phyloP scores from a whole-genome alignment of 2,888 invertebrate genomes.

The Euclidia mi region DNA sequence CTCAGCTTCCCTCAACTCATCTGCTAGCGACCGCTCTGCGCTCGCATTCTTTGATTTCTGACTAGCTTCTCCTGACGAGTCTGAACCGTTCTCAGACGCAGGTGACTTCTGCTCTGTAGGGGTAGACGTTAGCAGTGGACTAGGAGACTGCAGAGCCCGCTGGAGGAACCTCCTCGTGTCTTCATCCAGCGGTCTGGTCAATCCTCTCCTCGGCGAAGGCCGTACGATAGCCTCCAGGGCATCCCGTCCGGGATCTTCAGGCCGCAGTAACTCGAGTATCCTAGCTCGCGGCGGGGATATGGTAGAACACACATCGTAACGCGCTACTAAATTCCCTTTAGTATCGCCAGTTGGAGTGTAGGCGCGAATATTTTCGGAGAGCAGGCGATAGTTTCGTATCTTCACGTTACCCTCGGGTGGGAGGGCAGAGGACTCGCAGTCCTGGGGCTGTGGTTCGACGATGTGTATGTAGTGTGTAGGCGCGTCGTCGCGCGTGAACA shows the following conservation, averaged over 20 bases:
- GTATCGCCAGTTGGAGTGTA: constrained; percentile 82
- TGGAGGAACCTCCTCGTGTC: constrained; percentile 83
- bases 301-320: constrained; percentile 74
- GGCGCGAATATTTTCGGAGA: constrained; percentile 77
- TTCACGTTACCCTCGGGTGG: constrained; percentile 82
- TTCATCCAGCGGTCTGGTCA: constrained; percentile 78
- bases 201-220: constrained; percentile 78
- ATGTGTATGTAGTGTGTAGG: constrained; percentile 71
- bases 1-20: constrained; percentile 83
- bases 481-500: constrained; percentile 67
- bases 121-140: constrained; percentile 64
- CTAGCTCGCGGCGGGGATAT: constrained; percentile 79
- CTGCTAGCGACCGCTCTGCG: constrained; percentile 75
- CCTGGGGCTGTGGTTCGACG: constrained; percentile 71
- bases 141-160: constrained; percentile 76
- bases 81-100: constrained; percentile 20
- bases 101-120: constrained; percentile 49
- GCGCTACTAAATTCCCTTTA: constrained; percentile 78
- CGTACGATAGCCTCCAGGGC: constrained; percentile 83
- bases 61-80: constrained; percentile 27
- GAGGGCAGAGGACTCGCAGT: constrained; percentile 67
- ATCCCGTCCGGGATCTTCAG: constrained; percentile 80
- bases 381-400: constrained; percentile 76
- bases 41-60: constrained; percentile 46
- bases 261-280: constrained; percentile 80